Base-by-base conservation (phyloP, 30 jellyfish, hydroid and myxozoan genomes). In the Phacellophora camtschatica region DNA sequence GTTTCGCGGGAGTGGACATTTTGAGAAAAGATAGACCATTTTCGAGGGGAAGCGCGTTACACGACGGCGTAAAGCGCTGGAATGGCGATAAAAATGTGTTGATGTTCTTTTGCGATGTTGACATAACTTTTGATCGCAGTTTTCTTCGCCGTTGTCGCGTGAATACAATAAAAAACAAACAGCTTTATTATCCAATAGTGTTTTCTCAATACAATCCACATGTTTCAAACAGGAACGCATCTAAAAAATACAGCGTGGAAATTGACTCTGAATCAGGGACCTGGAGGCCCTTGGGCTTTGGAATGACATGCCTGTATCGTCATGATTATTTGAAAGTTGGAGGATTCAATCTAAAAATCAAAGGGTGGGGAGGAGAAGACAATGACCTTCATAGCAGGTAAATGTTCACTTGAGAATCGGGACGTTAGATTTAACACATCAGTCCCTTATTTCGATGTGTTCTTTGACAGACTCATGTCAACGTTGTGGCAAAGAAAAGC, bases 301-400 rank as follows among this genome's bases (percentile, higher is more conserved):
- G 98, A 23, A 91, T 91, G 98, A 57, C 78, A 20, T 91, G 98
- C 34, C 48, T 76, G 57, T 69, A 85, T 65, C 72, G 85, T 49
- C 46, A 82, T 22, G 98, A 91, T 41, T 91, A 91, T 57, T 35
- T 77, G 48, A 53, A 70, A 37, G 91, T 82, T 27, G 96, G 95
- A n/a, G 98, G 98, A 30, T 91, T 91, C 80, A 85, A 91, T 67
- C 61, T 91, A 65, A 36, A 59, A 16, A 84, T 91, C 29, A 51
- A 91, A 25, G 98, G 98, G 3, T 91, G 98, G 98, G 98, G 98
- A 16, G 96, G 98, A 4, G 98, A 91, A 80, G 98, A 91, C 58
- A 82, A 66, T 46, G 93, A 73, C 46, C 84, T 91, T 8, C 85
- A 58, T 50, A 71, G 74, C 73, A 85, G 98, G 98, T 91, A 30